Percentiles rank a stretch among this genome's conserved stretches.
Conservation (phyloP, 2,888 invertebrate genomes). For the Hybos culiciformis region DNA sequence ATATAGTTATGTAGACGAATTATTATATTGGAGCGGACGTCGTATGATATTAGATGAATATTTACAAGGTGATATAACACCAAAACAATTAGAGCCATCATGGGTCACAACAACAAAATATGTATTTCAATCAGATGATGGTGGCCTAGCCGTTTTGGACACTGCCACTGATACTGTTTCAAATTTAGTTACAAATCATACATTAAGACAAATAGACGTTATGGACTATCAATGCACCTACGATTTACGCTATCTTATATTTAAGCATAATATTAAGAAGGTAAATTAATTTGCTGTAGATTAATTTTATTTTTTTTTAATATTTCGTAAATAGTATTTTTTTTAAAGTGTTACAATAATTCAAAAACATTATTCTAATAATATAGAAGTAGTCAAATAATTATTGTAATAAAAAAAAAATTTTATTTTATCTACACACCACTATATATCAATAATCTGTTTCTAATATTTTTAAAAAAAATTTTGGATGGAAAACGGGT, state of each 20-base stretch:
- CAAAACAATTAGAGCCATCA: constrained; percentile 58
- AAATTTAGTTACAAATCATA: constrained; percentile 74
- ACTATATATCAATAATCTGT: no score
- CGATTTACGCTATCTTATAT: constrained; percentile 74
- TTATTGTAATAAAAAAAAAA: no score
- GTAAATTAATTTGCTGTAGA: constrained; percentile 42
- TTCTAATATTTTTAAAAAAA: no score
- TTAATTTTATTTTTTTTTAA: neutral
- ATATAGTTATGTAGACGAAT: constrained; percentile 71
- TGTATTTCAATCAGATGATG: constrained; percentile 77
- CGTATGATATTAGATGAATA: constrained; percentile 77
- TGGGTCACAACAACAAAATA: constrained; percentile 74
- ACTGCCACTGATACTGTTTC: constrained; percentile 65
- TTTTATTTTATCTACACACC: no score
- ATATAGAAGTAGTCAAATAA: no score
- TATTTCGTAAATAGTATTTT: no score
- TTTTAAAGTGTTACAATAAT: no score
- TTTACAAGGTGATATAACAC: constrained; percentile 61
- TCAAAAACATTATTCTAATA: no score
- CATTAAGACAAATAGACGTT: constrained; percentile 74
- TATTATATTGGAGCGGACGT: constrained; percentile 76
- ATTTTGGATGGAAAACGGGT: no score
- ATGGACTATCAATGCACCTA: constrained; percentile 75
- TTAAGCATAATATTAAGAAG: constrained; percentile 79
- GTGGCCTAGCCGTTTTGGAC: constrained; percentile 64